Conservation (phyloP, 2,888 invertebrate genomes). For the Cactoblastis cactorum region DNA sequence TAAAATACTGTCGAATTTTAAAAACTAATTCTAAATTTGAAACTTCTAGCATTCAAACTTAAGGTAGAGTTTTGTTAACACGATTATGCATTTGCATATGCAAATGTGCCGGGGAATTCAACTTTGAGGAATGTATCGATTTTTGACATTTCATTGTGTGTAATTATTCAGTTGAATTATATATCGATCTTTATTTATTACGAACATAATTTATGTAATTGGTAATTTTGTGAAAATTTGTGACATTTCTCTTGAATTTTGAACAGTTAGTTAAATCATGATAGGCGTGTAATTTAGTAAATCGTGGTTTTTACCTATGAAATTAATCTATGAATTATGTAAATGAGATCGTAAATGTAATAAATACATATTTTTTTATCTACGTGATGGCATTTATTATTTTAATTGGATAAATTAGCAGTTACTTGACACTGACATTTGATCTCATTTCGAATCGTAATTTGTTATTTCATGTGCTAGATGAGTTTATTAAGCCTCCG, state of each 20-base stretch:
- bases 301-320: background rate
- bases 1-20: constrained; percentile 33
- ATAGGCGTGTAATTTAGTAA: constrained; percentile 1
- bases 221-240: background rate
- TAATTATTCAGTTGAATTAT: constrained; percentile 20
- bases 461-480: background rate
- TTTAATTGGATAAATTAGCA: constrained; percentile 11
- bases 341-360: background rate
- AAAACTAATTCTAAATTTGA: background rate
- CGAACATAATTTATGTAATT: background rate
- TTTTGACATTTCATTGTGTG: constrained; percentile 28
- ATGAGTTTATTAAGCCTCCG: background rate
- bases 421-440: constrained; percentile 6
- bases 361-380: constrained; percentile 2
- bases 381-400: constrained; percentile 1
- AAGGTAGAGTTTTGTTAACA: constrained; percentile 5
- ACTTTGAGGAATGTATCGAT: constrained; percentile 28
- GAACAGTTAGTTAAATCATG: background rate
- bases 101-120: constrained; percentile 37
- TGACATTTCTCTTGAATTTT: constrained; percentile 4
- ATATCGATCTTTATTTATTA: constrained; percentile 7
- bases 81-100: constrained; percentile 32
- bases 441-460: background rate
- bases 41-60: background rate
- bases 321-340: background rate